These are phyloP conservation scores for Anthopleura xanthogrammica DNA, from an alignment of 92 coral and sea anemone genomes.

Conservation along the genomic window DNA sequence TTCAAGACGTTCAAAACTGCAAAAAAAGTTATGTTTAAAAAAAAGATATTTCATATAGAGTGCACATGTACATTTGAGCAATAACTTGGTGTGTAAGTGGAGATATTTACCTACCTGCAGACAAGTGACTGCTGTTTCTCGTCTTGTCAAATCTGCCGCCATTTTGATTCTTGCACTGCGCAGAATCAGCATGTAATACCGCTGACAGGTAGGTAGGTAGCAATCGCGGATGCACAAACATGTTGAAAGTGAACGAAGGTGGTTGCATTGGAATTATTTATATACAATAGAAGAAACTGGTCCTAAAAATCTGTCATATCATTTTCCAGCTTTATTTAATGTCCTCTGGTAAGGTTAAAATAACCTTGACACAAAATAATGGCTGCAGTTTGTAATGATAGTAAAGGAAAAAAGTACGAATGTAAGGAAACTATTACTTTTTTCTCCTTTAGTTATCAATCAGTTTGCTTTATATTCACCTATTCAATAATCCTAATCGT, in stretches of 20 bases:
- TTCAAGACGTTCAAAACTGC: background rate
- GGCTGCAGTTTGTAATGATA: conserved; percentile 40
- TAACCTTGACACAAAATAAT: conserved; percentile 7
- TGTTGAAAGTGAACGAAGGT: too few relatives aligned
- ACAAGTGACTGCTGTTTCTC: background rate
- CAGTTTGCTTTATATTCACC: too few relatives aligned
- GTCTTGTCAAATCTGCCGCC: conserved; percentile 68
- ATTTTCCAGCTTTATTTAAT: background rate
- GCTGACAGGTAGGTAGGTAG: background rate
- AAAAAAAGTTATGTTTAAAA: background rate
- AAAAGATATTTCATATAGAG: too few relatives aligned
- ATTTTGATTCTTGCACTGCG: conserved; percentile 36
- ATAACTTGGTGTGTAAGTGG: too few relatives aligned
- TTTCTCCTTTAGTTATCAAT: too few relatives aligned
- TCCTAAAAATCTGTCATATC: too few relatives aligned
- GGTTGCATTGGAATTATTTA: too few relatives aligned
- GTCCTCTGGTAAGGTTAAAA: background rate
- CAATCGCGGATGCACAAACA: background rate
- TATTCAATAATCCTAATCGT: too few relatives aligned
- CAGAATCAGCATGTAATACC: conserved; percentile 20
- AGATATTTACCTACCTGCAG: conserved; percentile 7
- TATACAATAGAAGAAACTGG: too few relatives aligned
- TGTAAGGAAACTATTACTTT: conserved; percentile 48
- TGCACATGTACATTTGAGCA: background rate
- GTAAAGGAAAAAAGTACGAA: conserved; percentile 65